Evolutionary conservation across 2,888 invertebrate species (phyloP), one percentile per base, ranked within the genome.

Genomic region (Monoplex corrugatus): DNA sequence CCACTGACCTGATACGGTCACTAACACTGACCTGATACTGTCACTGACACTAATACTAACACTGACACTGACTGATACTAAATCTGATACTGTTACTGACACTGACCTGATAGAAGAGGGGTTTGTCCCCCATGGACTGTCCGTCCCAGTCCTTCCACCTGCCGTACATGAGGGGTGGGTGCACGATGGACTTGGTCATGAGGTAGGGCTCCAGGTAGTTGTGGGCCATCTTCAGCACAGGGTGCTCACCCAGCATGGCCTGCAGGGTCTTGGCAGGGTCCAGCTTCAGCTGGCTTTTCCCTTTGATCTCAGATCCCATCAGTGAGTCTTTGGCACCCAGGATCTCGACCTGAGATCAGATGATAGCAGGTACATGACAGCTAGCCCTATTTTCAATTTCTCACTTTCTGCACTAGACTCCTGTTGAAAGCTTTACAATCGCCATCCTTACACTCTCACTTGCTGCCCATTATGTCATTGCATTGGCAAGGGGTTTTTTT

Each of bases 181-280:
- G 87, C 40, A 87, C 87, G 35, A 78, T 80, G 50, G 87, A 44
- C 80, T 87, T 87, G 87, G 87, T 87, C 87, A 87, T 87, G 40
- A 87, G 87, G 57, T 43, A 75, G 43, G 87, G 78, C 57, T 87
- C 87, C 38, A 87, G 19, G 57, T 57, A 80, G 57, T 87, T 87
- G 87, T 57, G 80, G 57, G 87, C 87, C 80, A 87, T 32, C 78
- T n/a, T 78, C 23, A 87, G 87, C 80, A 80, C 57, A 32, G 86
- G 87, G 40, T 87, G 78, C 19, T 80, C 80, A 0, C 87, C 87
- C 78, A 87, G 87, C 80, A 87, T 35, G 40, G 50, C 44, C 87
- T 87, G 87, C 78, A 87, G 80, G 28, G 80, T 80, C n/a, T 45
- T 38, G 32, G 38, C 44, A 2, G 87, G 87, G 28, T 87, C 63